Base-by-base conservation (phyloP, 2,797 vertebrate species). In the Sternarchorhynchus goeldii region DNA sequence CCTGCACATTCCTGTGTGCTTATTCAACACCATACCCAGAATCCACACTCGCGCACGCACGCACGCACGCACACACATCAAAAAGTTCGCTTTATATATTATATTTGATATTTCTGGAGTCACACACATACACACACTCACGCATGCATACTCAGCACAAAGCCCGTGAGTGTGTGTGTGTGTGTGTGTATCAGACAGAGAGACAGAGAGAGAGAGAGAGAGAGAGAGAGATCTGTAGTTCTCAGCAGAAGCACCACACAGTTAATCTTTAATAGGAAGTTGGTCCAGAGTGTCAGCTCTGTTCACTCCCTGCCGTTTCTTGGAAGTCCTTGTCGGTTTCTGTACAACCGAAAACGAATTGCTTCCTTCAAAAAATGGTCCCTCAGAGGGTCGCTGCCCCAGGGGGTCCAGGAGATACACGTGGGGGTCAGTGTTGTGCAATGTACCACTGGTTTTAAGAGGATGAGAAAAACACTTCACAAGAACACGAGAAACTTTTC, bases 261-360 rank as follows among this genome's bases (percentile, higher is more conserved):
- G 82, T 81, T 79, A 84, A 81, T 84, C 34, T 67, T 73, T 84
- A 81, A 83, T 78, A 71, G 50, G 76, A 78, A 83, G 72, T 53
- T 68, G 6, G 60, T 18, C 29, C 45, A 53, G 18, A 76, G 67
- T 36, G 29, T 68, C 41, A 60, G 45, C 29, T 25, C 5, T 70
- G 73, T 70, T 77, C 75, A 76, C 79, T 78, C 81, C 79, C 76
- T 83, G 68, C 79, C 20, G 6, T 3, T 81, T 84, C 82, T 79
- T 79, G 73, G 79, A 84, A 84, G 34, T 59, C 56, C 57, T 50
- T 12, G 45, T 50, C 50, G 57, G 82, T 39, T 79, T 79, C 81
- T 62, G 58, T 20, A 4, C 1, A 82, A 82, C 66, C 57, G 73
- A 72, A 67, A 82, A 72, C 32, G 53, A 82, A 72, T 76, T 18